These are phyloP conservation scores for Nephila pilipes DNA, from an alignment of 1,140 invertebrate species.

Conservation along the genomic window DNA sequence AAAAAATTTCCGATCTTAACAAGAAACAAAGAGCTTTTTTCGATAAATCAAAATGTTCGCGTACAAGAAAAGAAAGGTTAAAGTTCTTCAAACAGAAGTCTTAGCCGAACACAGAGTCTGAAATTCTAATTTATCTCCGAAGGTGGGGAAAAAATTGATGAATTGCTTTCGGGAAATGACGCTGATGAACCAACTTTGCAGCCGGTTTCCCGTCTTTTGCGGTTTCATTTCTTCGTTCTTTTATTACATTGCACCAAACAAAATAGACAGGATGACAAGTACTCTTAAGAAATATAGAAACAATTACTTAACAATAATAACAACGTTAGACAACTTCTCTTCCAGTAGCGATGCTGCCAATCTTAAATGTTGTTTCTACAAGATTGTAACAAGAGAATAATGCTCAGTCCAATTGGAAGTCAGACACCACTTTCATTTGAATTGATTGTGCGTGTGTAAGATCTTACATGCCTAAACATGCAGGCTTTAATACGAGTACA, in stretches of 20 bases:
- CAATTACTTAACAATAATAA: slow-evolving; percentile 5
- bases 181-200: slow-evolving; percentile 2
- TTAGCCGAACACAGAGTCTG: background rate
- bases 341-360: background rate
- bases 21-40: slow-evolving; percentile 17
- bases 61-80: background rate
- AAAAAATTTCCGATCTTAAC: slow-evolving; percentile 1
- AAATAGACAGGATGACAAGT: background rate
- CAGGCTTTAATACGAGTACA: no score
- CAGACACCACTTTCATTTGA: background rate
- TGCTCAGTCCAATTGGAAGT: background rate
- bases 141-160: slow-evolving; percentile 25
- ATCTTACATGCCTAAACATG: no score
- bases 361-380: background rate
- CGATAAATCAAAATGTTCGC: slow-evolving; percentile 28
- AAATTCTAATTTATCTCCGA: background rate
- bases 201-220: background rate
- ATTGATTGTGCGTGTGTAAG: no score
- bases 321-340: background rate
- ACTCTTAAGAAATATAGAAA: background rate
- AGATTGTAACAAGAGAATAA: background rate
- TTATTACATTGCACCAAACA: background rate
- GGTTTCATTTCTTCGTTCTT: background rate
- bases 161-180: slow-evolving; percentile 10
- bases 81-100: slow-evolving; percentile 45